Percentiles rank a stretch among this genome's conserved stretches.
These are phyloP conservation scores for Mastigias papua DNA, from an alignment of 30 jellyfish, hydroid and myxozoan genomes.

Conservation along the genomic window DNA sequence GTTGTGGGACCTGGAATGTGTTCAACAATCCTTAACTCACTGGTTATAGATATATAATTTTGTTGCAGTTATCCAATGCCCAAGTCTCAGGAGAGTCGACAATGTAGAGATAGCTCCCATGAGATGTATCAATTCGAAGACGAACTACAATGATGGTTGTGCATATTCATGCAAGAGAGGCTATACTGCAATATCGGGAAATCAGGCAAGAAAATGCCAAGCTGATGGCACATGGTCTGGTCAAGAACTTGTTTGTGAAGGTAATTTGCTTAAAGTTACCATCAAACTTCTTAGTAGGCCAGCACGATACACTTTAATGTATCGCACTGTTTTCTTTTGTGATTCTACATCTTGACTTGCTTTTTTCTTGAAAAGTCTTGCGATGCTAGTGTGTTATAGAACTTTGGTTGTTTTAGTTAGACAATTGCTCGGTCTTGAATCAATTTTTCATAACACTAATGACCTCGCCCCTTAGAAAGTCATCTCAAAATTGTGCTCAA, in stretches of 20 bases:
- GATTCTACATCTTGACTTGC: no score
- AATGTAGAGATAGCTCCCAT: conserved; percentile 80
- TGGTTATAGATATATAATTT: background rate
- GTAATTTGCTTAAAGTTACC: conserved; percentile 17
- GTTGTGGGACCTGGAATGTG: no score
- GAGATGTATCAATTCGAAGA: conserved; percentile 77
- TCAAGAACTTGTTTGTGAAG: conserved; percentile 88
- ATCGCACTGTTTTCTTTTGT: no score
- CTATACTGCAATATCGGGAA: conserved; percentile 61
- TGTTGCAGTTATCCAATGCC: conserved; percentile 86
- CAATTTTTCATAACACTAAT: no score
- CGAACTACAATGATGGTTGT: conserved; percentile 92
- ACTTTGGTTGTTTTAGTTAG: no score
- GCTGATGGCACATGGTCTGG: conserved; percentile 99
- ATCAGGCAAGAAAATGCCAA: conserved; percentile 80
- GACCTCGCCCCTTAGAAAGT: no score
- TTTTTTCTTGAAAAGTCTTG: no score
- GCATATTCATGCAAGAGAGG: conserved; percentile 91
- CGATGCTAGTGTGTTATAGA: no score
- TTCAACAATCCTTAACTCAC: background rate
- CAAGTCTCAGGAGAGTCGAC: conserved; percentile 79
- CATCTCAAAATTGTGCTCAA: no score
- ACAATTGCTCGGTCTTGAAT: no score
- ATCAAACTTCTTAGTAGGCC: no score
- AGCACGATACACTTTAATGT: no score